These are phyloP conservation scores for Sigmodon hispidus DNA, from an alignment of 2,113 vertebrate genomes.

Conservation along the genomic window DNA sequence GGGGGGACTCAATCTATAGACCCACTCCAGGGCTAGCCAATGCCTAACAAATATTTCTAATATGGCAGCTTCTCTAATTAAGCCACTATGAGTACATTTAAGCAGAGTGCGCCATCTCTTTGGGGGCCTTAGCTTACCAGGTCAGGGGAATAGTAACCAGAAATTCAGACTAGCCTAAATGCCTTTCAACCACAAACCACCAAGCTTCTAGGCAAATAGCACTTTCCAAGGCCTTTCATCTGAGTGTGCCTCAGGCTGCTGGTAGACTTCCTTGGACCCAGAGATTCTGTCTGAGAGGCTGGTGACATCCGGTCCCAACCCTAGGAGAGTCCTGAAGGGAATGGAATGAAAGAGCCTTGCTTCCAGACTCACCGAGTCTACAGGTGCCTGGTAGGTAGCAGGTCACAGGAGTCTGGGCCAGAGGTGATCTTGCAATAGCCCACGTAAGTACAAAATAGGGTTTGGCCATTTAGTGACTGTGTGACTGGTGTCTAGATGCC, in stretches of 20 bases:
- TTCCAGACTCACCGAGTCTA: background rate
- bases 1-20: background rate
- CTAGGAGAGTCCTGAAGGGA: background rate
- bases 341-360: background rate
- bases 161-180: background rate
- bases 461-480: background rate
- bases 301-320: background rate
- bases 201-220: background rate
- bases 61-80: background rate
- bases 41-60: background rate
- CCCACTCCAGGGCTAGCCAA: background rate
- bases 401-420: background rate
- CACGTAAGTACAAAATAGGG: background rate
- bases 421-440: background rate
- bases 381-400: background rate
- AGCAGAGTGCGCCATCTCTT: rapidly evolving
- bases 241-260: background rate
- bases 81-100: too few relatives aligned
- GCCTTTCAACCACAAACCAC: background rate
- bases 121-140: background rate
- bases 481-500: background rate
- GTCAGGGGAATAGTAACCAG: background rate
- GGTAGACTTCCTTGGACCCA: background rate
- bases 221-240: background rate
- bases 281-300: background rate